A percentile compares a stretch with the other conserved stretches of the same genome.
These are phyloP conservation scores for Nemopilema nomurai DNA, from an alignment of 30 jellyfish, hydroid and myxozoan genomes.

Conservation along the genomic window DNA sequence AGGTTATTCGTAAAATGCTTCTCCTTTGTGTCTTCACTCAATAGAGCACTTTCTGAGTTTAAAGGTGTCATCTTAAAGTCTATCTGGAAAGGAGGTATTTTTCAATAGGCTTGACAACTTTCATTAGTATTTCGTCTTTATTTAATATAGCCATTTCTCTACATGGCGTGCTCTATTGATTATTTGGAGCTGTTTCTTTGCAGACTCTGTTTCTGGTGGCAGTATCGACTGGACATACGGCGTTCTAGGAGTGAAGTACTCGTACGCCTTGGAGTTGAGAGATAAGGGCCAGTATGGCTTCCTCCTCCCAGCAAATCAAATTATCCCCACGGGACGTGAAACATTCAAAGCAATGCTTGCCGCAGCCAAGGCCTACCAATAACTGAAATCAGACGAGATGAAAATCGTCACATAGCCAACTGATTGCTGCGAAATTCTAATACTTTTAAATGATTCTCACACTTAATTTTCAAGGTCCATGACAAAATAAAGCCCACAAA, in stretches of 20 bases:
- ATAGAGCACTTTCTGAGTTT: no score
- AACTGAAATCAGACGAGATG: not conserved
- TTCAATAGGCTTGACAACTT: no score
- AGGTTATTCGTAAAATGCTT: no score
- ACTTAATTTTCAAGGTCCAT: no score
- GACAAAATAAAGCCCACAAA: not conserved
- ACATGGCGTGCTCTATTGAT: not conserved
- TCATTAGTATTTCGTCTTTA: no score
- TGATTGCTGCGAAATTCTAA: no score
- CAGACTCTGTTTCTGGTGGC: slow-evolving; percentile 95
- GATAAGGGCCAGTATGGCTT: slow-evolving; percentile 81
- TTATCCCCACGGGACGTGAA: slow-evolving; percentile 89
- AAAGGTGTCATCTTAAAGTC: no score
- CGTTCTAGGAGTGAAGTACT: slow-evolving; percentile 83
- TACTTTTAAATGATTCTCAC: no score
- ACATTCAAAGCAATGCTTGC: slow-evolving; percentile 68
- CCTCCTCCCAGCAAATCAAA: slow-evolving; percentile 74
- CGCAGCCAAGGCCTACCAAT: slow-evolving; percentile 73
- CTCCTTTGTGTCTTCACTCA: no score
- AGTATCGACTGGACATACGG: slow-evolving; percentile 97
- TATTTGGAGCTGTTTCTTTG: not conserved
- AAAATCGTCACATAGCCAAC: not conserved
- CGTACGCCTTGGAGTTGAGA: slow-evolving; percentile 93
- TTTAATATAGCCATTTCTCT: not conserved
- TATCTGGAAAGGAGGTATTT: no score